Percentiles rank a stretch among this genome's conserved stretches.
phyloP scores from a whole-genome alignment of 2,888 invertebrate genomes.

The Drosophila tripunctata region DNA sequence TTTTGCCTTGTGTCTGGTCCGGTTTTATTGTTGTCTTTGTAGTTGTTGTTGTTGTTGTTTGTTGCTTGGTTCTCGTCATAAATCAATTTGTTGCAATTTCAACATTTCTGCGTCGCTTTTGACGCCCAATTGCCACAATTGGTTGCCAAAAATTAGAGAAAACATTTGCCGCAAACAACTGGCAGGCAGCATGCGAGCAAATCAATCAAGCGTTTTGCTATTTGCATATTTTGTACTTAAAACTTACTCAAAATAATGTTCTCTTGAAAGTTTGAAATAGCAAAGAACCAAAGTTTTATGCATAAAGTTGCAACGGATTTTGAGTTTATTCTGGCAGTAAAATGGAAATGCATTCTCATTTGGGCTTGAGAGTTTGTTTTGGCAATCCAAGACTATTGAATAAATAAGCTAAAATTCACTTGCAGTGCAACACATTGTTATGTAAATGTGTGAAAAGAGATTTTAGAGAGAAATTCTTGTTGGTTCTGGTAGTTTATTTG shows the following conservation, averaged over 20 bases:
- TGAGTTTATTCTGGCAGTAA: background rate
- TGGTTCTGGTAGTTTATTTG: no score
- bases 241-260: background rate
- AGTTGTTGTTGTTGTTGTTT: conserved; percentile 4
- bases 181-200: conserved; percentile 39
- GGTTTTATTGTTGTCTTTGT: conserved; percentile 10
- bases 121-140: conserved; percentile 65
- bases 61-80: conserved; percentile 49
- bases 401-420: no score
- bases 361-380: background rate
- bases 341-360: background rate
- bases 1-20: conserved; percentile 32
- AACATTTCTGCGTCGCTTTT: conserved; percentile 41
- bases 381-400: background rate
- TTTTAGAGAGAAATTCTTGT: no score
- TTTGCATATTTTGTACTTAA: conserved; percentile 24
- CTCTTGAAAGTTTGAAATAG: conserved; percentile 5
- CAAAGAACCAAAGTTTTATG: background rate
- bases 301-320: background rate
- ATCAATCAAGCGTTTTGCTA: conserved; percentile 57
- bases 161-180: conserved; percentile 47
- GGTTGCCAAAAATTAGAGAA: conserved; percentile 57
- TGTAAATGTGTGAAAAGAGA: no score
- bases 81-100: conserved; percentile 74
- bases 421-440: no score